A percentile compares a stretch with the other conserved stretches of the same genome.
These are phyloP conservation scores for Neoniphon sammara DNA, from an alignment of 2,797 vertebrate species.

Conservation along the genomic window DNA sequence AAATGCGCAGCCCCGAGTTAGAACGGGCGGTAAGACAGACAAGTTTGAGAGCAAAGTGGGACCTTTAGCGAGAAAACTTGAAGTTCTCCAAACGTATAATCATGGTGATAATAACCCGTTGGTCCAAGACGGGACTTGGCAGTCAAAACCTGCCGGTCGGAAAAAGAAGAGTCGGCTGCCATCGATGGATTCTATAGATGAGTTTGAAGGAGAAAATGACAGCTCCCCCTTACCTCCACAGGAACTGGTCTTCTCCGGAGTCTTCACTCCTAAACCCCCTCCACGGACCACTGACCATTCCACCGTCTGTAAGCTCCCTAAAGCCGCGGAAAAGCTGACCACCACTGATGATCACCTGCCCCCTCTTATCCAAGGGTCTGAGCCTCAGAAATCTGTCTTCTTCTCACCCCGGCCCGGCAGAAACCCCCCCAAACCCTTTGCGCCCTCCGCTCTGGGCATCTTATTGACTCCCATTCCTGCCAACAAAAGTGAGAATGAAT, in stretches of 20 bases:
- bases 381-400: not conserved
- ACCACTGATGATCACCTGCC: constrained; percentile 28
- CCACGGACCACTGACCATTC: constrained; percentile 13
- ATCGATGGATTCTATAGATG: constrained; percentile 80
- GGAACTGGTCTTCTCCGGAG: constrained; percentile 44
- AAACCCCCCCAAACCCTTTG: constrained; percentile 28
- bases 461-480: constrained; percentile 72
- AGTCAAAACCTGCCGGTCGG: constrained; percentile 3
- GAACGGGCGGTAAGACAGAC: constrained; percentile 3
- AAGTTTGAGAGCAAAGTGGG: constrained; percentile 43
- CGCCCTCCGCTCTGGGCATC: constrained; percentile 61
- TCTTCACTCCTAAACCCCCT: constrained; percentile 56
- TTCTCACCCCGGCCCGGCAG: constrained; percentile 61
- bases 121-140: not conserved
- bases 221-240: constrained; percentile 21
- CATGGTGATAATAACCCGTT: not conserved
- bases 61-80: constrained; percentile 26
- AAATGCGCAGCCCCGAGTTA: constrained; percentile 12
- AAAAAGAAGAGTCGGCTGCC: constrained; percentile 52
- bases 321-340: constrained; percentile 1
- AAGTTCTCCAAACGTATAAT: constrained; percentile 21
- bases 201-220: constrained; percentile 69
- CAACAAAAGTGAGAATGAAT: constrained; percentile 29
- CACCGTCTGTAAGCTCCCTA: constrained; percentile 4
- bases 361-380: constrained; percentile 20